Evolutionary conservation across 2,113 vertebrate species (phyloP), one percentile per base, ranked within the genome.

Genomic region (Recurvirostra avosetta): DNA sequence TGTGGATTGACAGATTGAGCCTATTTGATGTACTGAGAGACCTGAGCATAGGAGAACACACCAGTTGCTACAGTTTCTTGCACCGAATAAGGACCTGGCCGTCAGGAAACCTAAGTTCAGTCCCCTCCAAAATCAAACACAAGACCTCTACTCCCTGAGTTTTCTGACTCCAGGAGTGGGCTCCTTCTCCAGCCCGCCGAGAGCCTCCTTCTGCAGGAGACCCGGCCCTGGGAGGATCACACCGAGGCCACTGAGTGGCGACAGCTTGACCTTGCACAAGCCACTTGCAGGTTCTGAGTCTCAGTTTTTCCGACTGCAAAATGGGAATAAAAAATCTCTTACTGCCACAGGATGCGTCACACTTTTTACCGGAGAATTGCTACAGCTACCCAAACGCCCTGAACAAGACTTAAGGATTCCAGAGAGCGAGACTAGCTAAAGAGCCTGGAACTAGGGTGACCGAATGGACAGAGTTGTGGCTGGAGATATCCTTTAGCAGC

Each of bases 401-500:
- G 43, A 72, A 45, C 34, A 21, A 38, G 43, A 22, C 14, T 72
- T 63, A 65, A 78, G 41, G 30, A 26, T 41, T 66, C 9, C 47
- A 36, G 27, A 32, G 25, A 81, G 17, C 0, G 4, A 62, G 93
- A 80, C 20, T 62, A 50, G 59, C 40, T 43, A 3, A 52, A 53
- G 18, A 59, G 20, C 5, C 0, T 1, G 52, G n/a, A 79, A 50
- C 23, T 3, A 21, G 38, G 9, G 58, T 1, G 17, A 72, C 11
- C 0, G 0, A 84, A n/a, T 3, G 71, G 71, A 59, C 68, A 21
- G 34, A 26, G 70, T 71, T 77, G 65, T 14, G 85, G 30, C 71
- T 93, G 89, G 70, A 91, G 78, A 91, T 90, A 66, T 63, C 79
- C 88, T 91, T 92, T 12, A 90, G 90, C 23, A 72, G 59, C 71